A percentile compares a stretch with the other conserved stretches of the same genome.
These are phyloP conservation scores for Orchesella flavescens DNA, from an alignment of 2,888 invertebrate genomes.

Conservation along the genomic window DNA sequence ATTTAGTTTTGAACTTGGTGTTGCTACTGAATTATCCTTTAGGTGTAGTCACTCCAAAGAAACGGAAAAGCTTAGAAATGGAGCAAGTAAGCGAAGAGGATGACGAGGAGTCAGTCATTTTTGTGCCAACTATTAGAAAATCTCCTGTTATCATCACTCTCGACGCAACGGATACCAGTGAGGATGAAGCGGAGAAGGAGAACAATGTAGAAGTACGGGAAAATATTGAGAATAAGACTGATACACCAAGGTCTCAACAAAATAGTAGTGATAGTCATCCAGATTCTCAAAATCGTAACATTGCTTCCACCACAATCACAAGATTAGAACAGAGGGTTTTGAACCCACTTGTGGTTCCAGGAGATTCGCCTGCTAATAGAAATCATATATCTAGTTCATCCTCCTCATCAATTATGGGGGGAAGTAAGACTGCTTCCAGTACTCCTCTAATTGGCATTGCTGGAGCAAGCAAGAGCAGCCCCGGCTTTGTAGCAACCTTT, in stretches of 20 bases:
- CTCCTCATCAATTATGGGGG: too few species aligned
- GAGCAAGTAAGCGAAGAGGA: constrained; percentile 41
- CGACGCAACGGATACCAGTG: constrained; percentile 28
- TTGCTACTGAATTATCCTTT: too few species aligned
- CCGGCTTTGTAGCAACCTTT: too few species aligned
- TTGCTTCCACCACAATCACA: neutral
- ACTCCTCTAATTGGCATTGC: too few species aligned
- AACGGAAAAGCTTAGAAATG: neutral
- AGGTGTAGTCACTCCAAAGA: too few species aligned
- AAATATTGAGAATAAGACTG: neutral
- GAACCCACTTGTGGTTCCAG: too few species aligned
- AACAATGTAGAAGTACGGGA: neutral
- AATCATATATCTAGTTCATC: too few species aligned
- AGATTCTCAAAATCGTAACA: neutral
- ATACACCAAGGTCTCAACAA: neutral
- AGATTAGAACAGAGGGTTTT: neutral
- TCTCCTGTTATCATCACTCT: constrained; percentile 36
- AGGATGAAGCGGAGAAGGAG: constrained; percentile 5
- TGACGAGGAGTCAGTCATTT: constrained; percentile 11
- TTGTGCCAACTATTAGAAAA: constrained; percentile 2
- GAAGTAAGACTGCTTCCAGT: too few species aligned
- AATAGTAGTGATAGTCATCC: neutral
- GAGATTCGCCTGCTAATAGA: too few species aligned
- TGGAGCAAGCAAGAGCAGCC: too few species aligned
- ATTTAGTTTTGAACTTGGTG: too few species aligned